Evolutionary conservation across 2,797 vertebrate genomes (phyloP).

Genomic region (Anguilla megastoma): DNA sequence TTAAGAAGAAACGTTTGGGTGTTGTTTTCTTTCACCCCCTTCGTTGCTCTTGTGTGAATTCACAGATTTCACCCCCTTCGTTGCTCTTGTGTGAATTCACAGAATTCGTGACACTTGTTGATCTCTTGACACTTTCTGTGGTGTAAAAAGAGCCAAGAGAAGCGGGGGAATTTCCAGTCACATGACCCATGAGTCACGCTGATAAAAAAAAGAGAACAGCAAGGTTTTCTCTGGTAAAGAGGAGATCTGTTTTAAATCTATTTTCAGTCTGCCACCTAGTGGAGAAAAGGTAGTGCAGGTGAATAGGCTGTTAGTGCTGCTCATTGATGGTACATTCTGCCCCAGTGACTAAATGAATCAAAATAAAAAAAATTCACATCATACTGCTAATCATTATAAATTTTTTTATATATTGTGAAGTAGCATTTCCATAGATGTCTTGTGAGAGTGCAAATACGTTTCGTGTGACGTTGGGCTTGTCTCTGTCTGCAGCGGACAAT

Average conservation of each 20-base stretch:
- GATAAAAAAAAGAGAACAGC: constrained; percentile 6
- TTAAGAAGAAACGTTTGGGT: not conserved
- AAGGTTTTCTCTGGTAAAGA: not conserved
- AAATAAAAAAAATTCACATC: not conserved
- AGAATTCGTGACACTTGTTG: not conserved
- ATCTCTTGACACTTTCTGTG: constrained; percentile 15
- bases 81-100: constrained; percentile 13
- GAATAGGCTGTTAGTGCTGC: not conserved
- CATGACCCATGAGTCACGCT: constrained; percentile 32
- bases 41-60: constrained; percentile 11
- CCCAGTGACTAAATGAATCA: not conserved
- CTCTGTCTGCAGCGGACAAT: constrained; percentile 75
- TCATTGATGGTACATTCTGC: not conserved
- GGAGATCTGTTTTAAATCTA: not conserved
- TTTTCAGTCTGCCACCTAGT: constrained; percentile 17
- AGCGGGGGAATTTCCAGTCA: constrained; percentile 34
- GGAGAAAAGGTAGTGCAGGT: not conserved
- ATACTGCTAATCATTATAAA: not conserved
- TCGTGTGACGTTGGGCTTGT: constrained; percentile 2
- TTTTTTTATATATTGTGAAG: not conserved
- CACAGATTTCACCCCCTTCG: not conserved
- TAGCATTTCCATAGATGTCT: not conserved
- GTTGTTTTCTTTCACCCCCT: not conserved
- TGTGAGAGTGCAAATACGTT: constrained; percentile 37
- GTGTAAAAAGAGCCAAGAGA: constrained; percentile 29